Conservation (phyloP, 2,797 vertebrate species). For the Apogon hyalosoma region DNA sequence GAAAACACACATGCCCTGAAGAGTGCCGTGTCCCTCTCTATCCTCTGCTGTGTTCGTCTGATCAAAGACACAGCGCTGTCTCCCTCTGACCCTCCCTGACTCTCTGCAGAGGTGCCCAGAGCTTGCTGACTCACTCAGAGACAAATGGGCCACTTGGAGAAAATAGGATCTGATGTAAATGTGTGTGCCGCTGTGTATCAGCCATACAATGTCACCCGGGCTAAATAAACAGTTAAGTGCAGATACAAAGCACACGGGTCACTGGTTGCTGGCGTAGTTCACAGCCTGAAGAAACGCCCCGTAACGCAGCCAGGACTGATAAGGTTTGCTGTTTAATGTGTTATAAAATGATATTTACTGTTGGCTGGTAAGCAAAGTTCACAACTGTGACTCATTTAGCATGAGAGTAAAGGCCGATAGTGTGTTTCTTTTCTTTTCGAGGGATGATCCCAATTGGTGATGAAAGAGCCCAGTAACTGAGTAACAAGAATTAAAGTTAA, state of each 20-base stretch:
- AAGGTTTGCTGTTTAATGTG: constrained; percentile 9
- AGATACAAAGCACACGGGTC: constrained; percentile 40
- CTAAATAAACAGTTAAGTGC: constrained; percentile 26
- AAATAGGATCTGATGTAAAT: constrained; percentile 73
- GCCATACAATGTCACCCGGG: constrained; percentile 50
- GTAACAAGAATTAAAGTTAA: too few relatives aligned
- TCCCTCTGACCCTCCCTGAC: constrained; percentile 66
- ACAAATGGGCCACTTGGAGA: constrained; percentile 74
- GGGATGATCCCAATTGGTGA: too few relatives aligned
- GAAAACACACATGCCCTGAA: constrained; percentile 34
- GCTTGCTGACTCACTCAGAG: constrained; percentile 78
- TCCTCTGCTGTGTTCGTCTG: constrained; percentile 33
- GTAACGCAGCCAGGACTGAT: constrained; percentile 12
- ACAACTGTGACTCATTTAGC: constrained; percentile 39
- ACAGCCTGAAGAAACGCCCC: constrained; percentile 13
- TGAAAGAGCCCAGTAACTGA: too few relatives aligned
- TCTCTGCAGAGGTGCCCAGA: constrained; percentile 71
- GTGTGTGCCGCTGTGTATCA: constrained; percentile 48
- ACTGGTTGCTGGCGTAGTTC: constrained; percentile 6
- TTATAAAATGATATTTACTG: constrained; percentile 46
- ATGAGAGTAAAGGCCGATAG: neutral
- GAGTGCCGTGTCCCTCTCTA: constrained; percentile 41
- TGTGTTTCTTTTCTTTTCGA: too few relatives aligned
- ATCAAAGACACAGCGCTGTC: constrained; percentile 61
- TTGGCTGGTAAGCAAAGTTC: constrained; percentile 46